phyloP scores from a whole-genome alignment of 1,140 invertebrate species.

The Eulimnadia texana region DNA sequence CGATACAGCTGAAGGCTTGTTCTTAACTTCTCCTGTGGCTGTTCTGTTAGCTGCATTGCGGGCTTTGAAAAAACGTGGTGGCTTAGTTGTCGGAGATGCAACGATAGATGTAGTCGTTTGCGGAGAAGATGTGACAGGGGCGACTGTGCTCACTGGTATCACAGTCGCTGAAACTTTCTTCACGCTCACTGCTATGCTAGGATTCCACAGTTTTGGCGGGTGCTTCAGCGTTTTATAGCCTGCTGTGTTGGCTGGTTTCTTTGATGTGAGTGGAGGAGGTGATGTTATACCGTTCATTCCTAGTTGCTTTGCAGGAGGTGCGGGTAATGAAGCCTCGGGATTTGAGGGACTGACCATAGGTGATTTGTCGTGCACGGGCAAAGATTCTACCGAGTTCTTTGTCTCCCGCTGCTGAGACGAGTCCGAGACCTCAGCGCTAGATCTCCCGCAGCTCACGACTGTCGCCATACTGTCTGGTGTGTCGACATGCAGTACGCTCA shows the following conservation, averaged over 20 bases:
- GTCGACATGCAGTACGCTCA: constrained; percentile 33
- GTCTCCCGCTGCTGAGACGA: not conserved
- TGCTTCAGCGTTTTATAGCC: constrained; percentile 40
- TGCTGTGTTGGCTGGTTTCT: constrained; percentile 24
- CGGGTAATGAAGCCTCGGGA: not conserved
- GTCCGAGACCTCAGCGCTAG: not conserved
- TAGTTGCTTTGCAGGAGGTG: not conserved
- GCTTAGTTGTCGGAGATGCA: constrained; percentile 1
- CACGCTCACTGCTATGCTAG: constrained; percentile 28
- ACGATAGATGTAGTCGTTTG: not conserved
- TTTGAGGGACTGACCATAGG: not conserved
- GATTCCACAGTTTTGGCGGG: constrained; percentile 43
- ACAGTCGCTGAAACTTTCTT: not conserved
- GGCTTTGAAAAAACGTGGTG: constrained; percentile 14
- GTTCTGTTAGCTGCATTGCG: constrained; percentile 2
- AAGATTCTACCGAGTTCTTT: constrained; percentile 4
- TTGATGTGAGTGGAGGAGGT: not conserved
- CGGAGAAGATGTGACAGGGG: not conserved
- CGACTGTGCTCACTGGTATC: not conserved
- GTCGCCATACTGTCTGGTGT: constrained; percentile 18
- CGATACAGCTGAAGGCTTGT: not conserved
- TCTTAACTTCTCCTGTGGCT: too few relatives aligned
- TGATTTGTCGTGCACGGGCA: not conserved
- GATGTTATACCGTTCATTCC: not conserved
- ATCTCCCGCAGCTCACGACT: not conserved